Evolutionary conservation across 2,113 vertebrate species (phyloP).

Genomic region (Perccottus glenii): DNA sequence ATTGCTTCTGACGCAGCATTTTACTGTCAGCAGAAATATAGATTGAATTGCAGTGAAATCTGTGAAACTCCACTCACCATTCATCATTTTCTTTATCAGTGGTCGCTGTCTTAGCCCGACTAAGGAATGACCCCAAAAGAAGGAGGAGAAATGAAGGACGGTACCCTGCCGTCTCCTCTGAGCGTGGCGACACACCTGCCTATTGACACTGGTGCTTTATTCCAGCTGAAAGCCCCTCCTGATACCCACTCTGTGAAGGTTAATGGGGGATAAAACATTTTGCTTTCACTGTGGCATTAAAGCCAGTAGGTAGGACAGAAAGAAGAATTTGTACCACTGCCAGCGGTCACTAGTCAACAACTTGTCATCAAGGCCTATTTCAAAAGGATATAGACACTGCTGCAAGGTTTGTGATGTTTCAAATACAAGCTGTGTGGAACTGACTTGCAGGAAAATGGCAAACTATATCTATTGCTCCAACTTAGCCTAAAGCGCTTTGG

Average conservation of each 20-base stretch:
- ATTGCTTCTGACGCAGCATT: conserved; percentile 36
- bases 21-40: conserved; percentile 33
- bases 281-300: conserved; percentile 35
- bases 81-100: conserved; percentile 73
- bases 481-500: too few relatives aligned
- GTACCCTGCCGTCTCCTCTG: conserved; percentile 32
- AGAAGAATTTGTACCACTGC: conserved; percentile 55
- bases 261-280: conserved; percentile 76
- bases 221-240: conserved; percentile 59
- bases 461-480: not conserved
- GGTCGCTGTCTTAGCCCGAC: conserved; percentile 58
- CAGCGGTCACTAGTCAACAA: conserved; percentile 62
- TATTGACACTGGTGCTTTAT: conserved; percentile 58
- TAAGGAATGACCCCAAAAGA: conserved; percentile 65
- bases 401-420: conserved; percentile 34
- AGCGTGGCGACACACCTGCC: conserved; percentile 47
- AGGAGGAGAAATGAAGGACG: conserved; percentile 65
- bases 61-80: conserved; percentile 48
- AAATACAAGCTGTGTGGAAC: conserved; percentile 34
- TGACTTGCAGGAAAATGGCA: not conserved
- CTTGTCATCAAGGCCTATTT: conserved; percentile 69
- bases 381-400: conserved; percentile 42
- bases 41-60: conserved; percentile 49
- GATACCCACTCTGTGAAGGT: conserved; percentile 67
- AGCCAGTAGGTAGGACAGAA: conserved; percentile 52